Percentiles rank a stretch among this genome's conserved stretches.
phyloP scores from a whole-genome alignment of 2,797 vertebrate species.

The Chiloscyllium punctatum region DNA sequence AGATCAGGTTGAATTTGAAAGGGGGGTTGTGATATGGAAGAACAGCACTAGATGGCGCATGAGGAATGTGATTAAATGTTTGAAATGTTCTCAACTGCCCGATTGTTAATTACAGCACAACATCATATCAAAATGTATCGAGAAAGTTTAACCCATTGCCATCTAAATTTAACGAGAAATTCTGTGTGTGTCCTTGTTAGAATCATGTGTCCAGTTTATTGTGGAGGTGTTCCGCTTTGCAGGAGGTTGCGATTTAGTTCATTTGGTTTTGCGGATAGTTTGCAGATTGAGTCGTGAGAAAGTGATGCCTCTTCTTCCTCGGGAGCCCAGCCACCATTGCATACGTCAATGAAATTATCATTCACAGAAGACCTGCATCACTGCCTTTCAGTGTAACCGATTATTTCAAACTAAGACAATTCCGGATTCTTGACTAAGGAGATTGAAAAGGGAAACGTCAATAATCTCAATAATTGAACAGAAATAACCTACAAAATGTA shows the following conservation, averaged over 20 bases:
- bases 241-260: background rate
- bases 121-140: background rate
- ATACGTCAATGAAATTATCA: background rate
- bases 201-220: background rate
- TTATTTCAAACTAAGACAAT: background rate
- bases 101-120: background rate
- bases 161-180: background rate
- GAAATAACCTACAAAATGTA: background rate
- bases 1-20: background rate
- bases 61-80: slow-evolving; percentile 8
- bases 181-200: background rate
- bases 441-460: background rate
- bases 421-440: no score
- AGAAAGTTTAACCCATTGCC: background rate
- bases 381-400: background rate
- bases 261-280: background rate
- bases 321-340: background rate
- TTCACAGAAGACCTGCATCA: background rate
- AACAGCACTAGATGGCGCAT: slow-evolving; percentile 3
- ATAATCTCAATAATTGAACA: background rate
- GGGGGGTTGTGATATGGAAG: background rate
- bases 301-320: background rate
- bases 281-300: background rate
- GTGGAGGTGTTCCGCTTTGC: background rate
- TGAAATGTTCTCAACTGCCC: slow-evolving; percentile 24